Evolutionary conservation across 2,888 invertebrate species (phyloP).

Genomic region (Tenthredo distinguenda): DNA sequence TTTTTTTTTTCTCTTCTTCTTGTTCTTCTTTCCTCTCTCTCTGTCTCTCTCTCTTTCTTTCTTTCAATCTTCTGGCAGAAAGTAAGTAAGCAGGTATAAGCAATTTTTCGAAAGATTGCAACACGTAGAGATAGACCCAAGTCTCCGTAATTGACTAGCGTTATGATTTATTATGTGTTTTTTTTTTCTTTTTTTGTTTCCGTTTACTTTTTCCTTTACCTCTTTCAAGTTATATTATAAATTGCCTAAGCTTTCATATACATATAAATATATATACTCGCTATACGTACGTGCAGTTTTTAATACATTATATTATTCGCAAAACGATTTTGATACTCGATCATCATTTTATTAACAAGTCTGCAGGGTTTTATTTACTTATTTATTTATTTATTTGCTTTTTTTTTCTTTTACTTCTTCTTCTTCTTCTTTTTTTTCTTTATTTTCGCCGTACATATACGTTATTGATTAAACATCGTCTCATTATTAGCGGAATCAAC

Average conservation of each 20-base stretch:
- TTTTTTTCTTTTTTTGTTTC: neutral
- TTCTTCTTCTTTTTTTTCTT: neutral
- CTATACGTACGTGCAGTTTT: neutral
- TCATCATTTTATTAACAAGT: neutral
- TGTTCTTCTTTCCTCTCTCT: conserved; percentile 25
- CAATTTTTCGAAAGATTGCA: conserved; percentile 44
- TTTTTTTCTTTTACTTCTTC: neutral
- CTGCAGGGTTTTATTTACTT: neutral
- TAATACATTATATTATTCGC: neutral
- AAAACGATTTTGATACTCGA: neutral
- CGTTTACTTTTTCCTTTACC: neutral
- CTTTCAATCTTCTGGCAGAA: conserved; percentile 38
- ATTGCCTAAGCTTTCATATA: neutral
- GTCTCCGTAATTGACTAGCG: conserved; percentile 77
- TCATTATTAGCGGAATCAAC: conserved; percentile 6
- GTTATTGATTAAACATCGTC: neutral
- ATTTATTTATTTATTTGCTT: neutral
- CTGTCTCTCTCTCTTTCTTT: neutral
- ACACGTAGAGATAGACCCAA: conserved; percentile 60
- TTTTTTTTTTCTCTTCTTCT: neutral
- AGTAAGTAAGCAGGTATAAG: conserved; percentile 22
- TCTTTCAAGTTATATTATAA: neutral
- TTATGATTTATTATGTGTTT: conserved; percentile 57
- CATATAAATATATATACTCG: neutral
- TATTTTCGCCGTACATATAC: neutral